phyloP scores from a whole-genome alignment of 2,113 vertebrate species.

The Eira barbara region DNA sequence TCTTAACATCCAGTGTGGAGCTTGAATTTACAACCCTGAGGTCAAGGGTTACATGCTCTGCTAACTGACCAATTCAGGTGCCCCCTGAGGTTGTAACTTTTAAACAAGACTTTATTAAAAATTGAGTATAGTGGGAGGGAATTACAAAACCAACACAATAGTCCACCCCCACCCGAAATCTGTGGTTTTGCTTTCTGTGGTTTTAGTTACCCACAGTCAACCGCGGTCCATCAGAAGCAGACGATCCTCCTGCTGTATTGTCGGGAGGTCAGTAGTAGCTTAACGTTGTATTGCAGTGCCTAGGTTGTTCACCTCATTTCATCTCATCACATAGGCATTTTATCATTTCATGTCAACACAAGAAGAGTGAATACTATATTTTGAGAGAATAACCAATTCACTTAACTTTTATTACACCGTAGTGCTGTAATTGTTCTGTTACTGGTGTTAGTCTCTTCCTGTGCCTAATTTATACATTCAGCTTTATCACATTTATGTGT shows the following conservation, averaged over 20 bases:
- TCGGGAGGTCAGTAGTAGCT: background rate
- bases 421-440: background rate
- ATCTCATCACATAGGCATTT: background rate
- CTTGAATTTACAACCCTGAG: background rate
- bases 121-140: background rate
- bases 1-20: background rate
- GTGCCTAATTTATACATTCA: background rate
- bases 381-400: background rate
- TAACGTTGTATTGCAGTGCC: background rate
- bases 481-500: background rate
- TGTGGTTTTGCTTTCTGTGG: background rate
- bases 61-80: background rate
- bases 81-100: background rate
- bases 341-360: background rate
- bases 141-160: background rate
- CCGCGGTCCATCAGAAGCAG: background rate
- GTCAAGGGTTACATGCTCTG: background rate
- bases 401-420: background rate
- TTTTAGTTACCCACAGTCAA: background rate
- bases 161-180: background rate
- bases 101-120: slow-evolving; percentile 8
- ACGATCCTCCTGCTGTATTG: background rate
- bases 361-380: background rate
- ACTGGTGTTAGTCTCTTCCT: background rate
- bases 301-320: background rate